phyloP scores from a whole-genome alignment of 2,113 vertebrate genomes.

The Capreolus pygargus region DNA sequence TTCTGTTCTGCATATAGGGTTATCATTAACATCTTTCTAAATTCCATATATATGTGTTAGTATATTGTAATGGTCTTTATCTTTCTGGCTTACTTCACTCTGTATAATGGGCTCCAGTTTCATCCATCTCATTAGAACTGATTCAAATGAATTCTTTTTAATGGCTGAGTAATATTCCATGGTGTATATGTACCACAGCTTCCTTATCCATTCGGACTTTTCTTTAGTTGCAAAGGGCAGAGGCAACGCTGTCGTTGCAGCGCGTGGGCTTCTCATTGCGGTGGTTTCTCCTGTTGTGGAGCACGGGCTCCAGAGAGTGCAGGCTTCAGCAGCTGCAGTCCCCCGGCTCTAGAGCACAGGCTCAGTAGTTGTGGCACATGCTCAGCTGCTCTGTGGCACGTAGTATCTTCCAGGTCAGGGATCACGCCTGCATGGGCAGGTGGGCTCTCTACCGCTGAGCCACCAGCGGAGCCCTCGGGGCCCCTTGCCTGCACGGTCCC shows the following conservation, averaged over 20 bases:
- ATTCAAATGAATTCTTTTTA: no score
- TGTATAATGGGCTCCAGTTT: no score
- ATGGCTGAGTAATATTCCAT: no score
- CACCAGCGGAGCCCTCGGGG: not conserved
- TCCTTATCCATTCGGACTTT: no score
- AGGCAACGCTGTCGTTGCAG: not conserved
- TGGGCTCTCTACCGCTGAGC: not conserved
- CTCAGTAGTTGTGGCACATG: not conserved
- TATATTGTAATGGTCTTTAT: no score
- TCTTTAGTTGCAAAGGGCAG: not conserved
- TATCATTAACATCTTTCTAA: no score
- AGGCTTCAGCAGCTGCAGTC: accelerated
- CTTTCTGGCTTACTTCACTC: no score
- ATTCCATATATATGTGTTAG: no score
- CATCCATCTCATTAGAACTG: no score
- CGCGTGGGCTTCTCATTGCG: not conserved
- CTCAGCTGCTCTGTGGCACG: not conserved
- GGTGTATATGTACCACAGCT: no score
- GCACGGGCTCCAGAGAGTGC: not conserved
- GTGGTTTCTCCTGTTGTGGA: not conserved
- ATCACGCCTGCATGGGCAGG: not conserved
- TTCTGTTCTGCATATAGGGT: no score
- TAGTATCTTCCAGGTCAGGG: not conserved
- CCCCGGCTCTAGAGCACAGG: not conserved
- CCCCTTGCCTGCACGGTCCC: not conserved